Base-by-base conservation (phyloP, 2,797 vertebrate genomes). In the Pyrocephalus nanus region DNA sequence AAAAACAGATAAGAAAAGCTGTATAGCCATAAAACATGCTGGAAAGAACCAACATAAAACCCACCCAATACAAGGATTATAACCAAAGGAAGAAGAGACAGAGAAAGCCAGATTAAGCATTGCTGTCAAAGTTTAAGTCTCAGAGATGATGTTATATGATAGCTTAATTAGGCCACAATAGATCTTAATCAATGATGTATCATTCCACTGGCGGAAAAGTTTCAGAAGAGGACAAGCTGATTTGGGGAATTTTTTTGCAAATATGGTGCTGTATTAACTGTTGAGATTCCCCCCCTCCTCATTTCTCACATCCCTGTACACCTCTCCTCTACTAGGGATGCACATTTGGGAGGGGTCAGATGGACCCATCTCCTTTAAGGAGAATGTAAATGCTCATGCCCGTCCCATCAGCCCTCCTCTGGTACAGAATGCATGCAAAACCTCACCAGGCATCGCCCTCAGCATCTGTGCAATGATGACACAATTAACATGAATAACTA, bases 401-500 rank as follows among this genome's bases (percentile, higher is more conserved):
- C 45, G 36, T 5, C 30, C 55, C 53, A 42, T 15, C 27, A 60
- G 5, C 20, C n/a, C 32, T 50, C 32, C 55, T 67, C 20, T 6
- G 1, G 27, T 12, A 32, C 2, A 0, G 11, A 4, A 1, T 1
- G 6, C 34, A 15, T 2, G 8, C 48, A 77, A 47, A 90, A 34
- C 40, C 66, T 70, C 86, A 7, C 40, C 20, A 1, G 6, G 7
- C 70, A 40, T 84, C 5, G 7, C 71, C 76, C 57, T 91, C 75
- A 3, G 26, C 47, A 7, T 65, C 75, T 76, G 55, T 67, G 48
- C 55, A 23, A 38, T 26, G 79, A 90, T 58, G 67, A 77, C 84
- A 82, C 86, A 90, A 89, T 95, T 90, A 95, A 57, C 50, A 58
- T 67, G 76, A 92, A 92, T 90, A 96, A 85, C 86, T 82, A 79